A percentile compares a stretch with the other conserved stretches of the same genome.
Conservation (phyloP, 2,888 invertebrate species). For the Hirudinaria manillensis region DNA sequence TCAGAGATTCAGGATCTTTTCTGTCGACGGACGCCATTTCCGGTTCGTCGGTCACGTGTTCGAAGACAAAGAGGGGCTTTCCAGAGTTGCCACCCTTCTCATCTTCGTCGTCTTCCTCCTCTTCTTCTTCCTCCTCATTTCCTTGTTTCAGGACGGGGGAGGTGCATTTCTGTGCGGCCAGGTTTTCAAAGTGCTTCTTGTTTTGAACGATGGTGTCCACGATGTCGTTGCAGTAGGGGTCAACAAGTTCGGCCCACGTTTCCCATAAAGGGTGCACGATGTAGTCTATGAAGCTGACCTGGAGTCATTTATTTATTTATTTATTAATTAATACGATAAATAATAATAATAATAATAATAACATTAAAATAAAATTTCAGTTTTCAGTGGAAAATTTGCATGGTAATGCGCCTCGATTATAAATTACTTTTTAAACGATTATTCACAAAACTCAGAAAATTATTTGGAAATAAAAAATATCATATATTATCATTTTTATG, state of each 20-base stretch:
- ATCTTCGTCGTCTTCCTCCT: slow-evolving; percentile 1
- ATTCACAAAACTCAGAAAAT: too few relatives aligned
- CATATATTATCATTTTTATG: too few relatives aligned
- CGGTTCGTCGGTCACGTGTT: not conserved
- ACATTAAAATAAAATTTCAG: too few relatives aligned
- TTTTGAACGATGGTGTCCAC: slow-evolving; percentile 28
- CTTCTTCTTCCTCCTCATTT: not conserved
- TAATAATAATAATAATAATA: too few relatives aligned
- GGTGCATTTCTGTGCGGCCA: not conserved
- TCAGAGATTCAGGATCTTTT: not conserved
- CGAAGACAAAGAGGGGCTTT: not conserved
- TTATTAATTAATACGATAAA: too few relatives aligned
- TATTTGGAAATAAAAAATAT: too few relatives aligned
- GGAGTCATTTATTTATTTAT: not conserved
- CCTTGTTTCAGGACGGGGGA: not conserved
- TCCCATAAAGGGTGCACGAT: slow-evolving; percentile 33
- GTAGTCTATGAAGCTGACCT: slow-evolving; percentile 33
- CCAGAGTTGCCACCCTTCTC: not conserved
- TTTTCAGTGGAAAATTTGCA: too few relatives aligned
- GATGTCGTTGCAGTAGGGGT: slow-evolving; percentile 31
- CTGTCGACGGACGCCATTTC: not conserved
- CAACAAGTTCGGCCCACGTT: slow-evolving; percentile 33
- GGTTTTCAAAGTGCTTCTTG: slow-evolving; percentile 16
- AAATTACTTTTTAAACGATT: too few relatives aligned
- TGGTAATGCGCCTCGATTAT: too few relatives aligned